Base-by-base conservation (phyloP, 2,797 vertebrate species). In the Onychomys leucogaster region DNA sequence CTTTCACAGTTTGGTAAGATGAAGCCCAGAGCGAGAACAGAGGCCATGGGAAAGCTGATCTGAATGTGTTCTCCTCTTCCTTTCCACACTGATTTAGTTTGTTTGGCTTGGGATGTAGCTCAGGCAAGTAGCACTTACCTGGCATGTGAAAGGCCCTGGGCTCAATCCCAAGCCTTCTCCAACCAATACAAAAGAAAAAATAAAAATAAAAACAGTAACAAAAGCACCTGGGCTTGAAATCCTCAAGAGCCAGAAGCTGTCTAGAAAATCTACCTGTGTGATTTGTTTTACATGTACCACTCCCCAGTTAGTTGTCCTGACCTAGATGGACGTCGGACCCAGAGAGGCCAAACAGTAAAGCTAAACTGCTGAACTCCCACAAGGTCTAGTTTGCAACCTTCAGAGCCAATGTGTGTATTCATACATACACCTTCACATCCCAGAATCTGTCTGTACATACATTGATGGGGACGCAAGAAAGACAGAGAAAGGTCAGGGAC, bases 401-500 rank as follows among this genome's bases (percentile, higher is more conserved):
- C 3, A 88, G 27, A 84, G 55, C 52, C 34, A 49, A 5, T 3
- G 25, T 27, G 55, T 19, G 9, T 13, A 25, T 8, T 32, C 59
- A 2, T 29, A 12, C 5, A 29, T 7, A 78, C 2, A 43, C 6
- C 29, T 73, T 52, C 34, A 32, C 77, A 61, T 27, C 23, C 55
- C 11, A 65, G 43, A 63, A 57, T 67, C 23, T 65, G 32, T 41
- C 52, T 90, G 61, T 41, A 55, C 32, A 25, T 7, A 16, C 41
- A 34, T 21, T 73, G 63, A 7, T 0, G 6, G 17, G n/a, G 5
- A 16, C 37, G 4, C 0, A 25, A 27, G 19, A n/a, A 2, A 17
- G 37, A 46, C 0, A 9, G 11, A 76, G 37, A 85, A 27, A 21
- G 25, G 7, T 5, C 27, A 77, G 59, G 16, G 69, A 32, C 9